Base-by-base conservation (phyloP, 2,113 vertebrate species). In the Entelurus aequoreus region DNA sequence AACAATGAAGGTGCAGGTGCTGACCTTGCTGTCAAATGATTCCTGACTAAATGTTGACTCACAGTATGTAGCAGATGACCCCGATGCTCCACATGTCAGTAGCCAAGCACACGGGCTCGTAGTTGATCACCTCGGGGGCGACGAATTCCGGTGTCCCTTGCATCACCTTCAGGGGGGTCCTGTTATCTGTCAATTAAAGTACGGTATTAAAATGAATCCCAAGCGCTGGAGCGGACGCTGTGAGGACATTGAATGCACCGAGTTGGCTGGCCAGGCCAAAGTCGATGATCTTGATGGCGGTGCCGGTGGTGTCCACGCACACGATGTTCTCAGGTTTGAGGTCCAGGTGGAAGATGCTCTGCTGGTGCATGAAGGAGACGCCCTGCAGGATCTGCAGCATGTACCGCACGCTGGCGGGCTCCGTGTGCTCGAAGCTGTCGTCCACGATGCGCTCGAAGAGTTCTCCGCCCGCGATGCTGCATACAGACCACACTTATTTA, bases 291-390 rank as follows among this genome's bases (percentile, higher is more conserved):
- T 99, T 99, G 61, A 98, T 85, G 65, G 91, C 91, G 65, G 94
- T 95, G 75, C 94, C 94, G 1, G 87, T 91, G 71, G 66, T 90
- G 83, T 85, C 94, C 58, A 96, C 92, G 61, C 97, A 98, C 11
- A 98, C 84, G 13, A 99, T 96, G 73, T 99, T 98, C 86, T 98
- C 97, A 1, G 97, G 97, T 91, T 98, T 98, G 64, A 99, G 92
- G 69, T 98, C 95, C 75, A 98, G 86, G 62, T 98, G 95, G 47
- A 98, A 74, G 35, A 99, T 93, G 36, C 91, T 93, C 73, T 98
- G 94, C 80, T 94, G 91, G 68, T 98, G 95, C 79, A 98, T 86
- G 85, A 90, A 94, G 47, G 84, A 82, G 1, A 97, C 85, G 3
- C 95, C 95, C 82, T 95, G 92, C 60, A 95, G 92, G 53, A 98